These are phyloP conservation scores for Xenentodon cancila DNA, from an alignment of 2,797 vertebrate species.

Conservation along the genomic window DNA sequence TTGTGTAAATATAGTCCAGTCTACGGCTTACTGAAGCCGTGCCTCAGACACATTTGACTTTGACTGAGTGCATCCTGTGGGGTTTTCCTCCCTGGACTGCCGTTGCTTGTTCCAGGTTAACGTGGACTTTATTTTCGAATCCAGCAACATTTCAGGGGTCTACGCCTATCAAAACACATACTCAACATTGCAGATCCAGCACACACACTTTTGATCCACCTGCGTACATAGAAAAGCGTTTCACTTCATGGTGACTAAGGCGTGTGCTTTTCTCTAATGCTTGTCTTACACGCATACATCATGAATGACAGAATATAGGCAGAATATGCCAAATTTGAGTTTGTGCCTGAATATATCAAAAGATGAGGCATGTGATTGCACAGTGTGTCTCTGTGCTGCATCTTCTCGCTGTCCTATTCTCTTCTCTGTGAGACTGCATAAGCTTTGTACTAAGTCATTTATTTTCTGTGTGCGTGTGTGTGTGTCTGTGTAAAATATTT, in stretches of 20 bases:
- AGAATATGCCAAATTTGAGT: slow-evolving; percentile 3
- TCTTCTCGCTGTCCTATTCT: slow-evolving; percentile 42
- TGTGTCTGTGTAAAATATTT: slow-evolving; percentile 64
- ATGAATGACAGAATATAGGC: slow-evolving; percentile 19
- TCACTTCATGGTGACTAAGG: not conserved
- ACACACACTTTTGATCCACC: slow-evolving; percentile 39
- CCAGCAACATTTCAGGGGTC: slow-evolving; percentile 27
- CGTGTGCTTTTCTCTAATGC: not conserved
- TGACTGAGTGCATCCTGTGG: not conserved
- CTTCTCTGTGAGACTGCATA: slow-evolving; percentile 40
- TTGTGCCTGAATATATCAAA: slow-evolving; percentile 32
- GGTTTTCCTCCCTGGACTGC: not conserved
- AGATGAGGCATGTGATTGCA: slow-evolving; percentile 49
- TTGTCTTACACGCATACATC: not conserved
- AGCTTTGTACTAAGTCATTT: slow-evolving; percentile 56
- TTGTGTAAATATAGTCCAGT: too few relatives aligned
- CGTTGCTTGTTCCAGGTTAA: slow-evolving; percentile 10
- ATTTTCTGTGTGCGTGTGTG: slow-evolving; percentile 36
- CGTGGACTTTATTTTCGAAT: slow-evolving; percentile 21
- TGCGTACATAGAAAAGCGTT: slow-evolving; percentile 13
- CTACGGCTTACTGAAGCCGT: not conserved
- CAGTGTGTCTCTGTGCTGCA: slow-evolving; percentile 29
- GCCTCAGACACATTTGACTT: not conserved
- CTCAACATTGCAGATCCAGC: slow-evolving; percentile 48
- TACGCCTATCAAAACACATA: slow-evolving; percentile 25